Conservation (phyloP, 2,113 vertebrate species). For the Mionectes macconnelli region DNA sequence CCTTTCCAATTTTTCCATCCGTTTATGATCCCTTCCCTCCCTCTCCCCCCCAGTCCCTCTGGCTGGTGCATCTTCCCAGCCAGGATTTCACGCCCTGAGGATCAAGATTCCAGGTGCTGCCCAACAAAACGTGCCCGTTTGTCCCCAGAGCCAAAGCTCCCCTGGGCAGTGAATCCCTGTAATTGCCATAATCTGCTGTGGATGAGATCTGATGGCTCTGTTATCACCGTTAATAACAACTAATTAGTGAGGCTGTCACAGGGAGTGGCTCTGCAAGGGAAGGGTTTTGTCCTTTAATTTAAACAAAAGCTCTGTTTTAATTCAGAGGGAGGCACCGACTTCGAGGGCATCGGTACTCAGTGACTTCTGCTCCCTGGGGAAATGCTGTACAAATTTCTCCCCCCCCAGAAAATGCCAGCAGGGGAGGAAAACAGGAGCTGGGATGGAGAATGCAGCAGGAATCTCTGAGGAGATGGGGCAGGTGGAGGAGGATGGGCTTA, state of each 20-base stretch:
- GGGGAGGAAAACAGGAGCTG: accelerated
- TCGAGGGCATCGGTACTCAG: accelerated
- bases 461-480: neutral
- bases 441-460: neutral
- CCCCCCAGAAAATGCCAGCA: neutral
- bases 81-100: neutral
- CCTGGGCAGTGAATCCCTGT: neutral
- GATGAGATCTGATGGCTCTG: constrained; percentile 42
- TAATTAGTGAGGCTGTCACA: constrained; percentile 49
- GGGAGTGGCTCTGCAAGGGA: neutral
- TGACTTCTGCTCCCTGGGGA: neutral
- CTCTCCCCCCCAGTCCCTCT: accelerated
- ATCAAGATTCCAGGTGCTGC: neutral
- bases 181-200: constrained; percentile 25
- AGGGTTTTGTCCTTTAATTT: neutral
- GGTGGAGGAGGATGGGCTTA: neutral
- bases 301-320: neutral
- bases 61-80: neutral
- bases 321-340: neutral
- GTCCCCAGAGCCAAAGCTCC: neutral
- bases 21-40: neutral
- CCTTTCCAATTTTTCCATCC: neutral
- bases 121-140: neutral
- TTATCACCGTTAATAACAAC: constrained; percentile 49
- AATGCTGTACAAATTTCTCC: accelerated